Evolutionary conservation across 2,797 vertebrate genomes (phyloP).

Genomic region (Sebastes oblongus): DNA sequence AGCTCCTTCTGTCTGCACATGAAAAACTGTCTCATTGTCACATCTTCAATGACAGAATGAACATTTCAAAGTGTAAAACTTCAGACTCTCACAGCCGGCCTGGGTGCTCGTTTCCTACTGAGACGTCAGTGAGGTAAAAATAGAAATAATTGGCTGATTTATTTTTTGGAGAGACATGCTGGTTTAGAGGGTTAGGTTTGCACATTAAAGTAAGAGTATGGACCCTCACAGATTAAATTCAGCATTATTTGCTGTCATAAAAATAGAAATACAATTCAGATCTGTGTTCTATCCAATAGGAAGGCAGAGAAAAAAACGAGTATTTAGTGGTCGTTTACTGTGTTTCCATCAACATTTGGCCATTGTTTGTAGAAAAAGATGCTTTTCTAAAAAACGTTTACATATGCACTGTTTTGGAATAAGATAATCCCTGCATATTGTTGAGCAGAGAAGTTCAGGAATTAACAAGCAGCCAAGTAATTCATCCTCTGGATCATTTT

Average conservation of each 20-base stretch:
- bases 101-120: background rate
- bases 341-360: background rate
- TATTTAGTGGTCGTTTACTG: background rate
- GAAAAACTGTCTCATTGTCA: background rate
- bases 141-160: background rate
- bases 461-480: background rate
- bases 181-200: background rate
- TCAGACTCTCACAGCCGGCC: background rate
- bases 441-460: background rate
- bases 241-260: background rate
- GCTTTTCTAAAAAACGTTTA: background rate
- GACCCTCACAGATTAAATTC: background rate
- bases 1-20: background rate
- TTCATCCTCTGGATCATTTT: background rate
- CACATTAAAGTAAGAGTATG: background rate
- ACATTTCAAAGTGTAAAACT: background rate
- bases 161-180: background rate
- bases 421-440: background rate
- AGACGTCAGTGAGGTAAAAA: slow-evolving; percentile 2
- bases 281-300: background rate
- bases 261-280: background rate
- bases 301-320: background rate
- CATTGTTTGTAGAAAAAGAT: background rate
- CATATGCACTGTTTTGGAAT: background rate
- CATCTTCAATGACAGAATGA: background rate